phyloP scores from a whole-genome alignment of 2,797 vertebrate genomes.

The Periophthalmus magnuspinnatus region DNA sequence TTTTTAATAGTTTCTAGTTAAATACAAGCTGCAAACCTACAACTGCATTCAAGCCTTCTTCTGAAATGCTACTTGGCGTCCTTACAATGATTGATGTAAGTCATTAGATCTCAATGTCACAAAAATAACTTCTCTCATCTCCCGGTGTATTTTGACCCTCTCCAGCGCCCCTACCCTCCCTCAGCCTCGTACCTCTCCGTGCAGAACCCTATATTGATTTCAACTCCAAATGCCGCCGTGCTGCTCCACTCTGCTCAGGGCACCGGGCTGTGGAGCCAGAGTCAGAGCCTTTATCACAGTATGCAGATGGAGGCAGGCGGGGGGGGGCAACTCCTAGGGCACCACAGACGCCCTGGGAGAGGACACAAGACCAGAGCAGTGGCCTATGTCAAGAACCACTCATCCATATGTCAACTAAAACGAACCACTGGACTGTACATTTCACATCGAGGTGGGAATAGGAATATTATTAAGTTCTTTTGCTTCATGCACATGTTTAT shows the following conservation, averaged over 20 bases:
- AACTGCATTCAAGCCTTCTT: neutral
- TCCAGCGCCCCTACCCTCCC: neutral
- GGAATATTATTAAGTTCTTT: no score
- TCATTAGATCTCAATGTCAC: neutral
- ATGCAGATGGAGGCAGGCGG: conserved; percentile 52
- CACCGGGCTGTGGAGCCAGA: conserved; percentile 37
- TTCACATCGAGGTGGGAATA: no score
- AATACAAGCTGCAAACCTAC: neutral
- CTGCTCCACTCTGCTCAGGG: conserved; percentile 42
- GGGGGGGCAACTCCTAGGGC: conserved; percentile 33
- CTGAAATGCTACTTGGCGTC: neutral
- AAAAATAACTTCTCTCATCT: conserved; percentile 18
- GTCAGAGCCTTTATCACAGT: conserved; percentile 69
- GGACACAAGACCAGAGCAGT: conserved; percentile 38
- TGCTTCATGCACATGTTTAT: no score
- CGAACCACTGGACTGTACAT: neutral
- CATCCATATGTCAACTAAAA: conserved; percentile 14
- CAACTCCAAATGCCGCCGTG: conserved; percentile 45
- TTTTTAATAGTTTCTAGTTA: no score
- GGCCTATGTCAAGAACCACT: conserved; percentile 26
- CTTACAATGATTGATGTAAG: neutral
- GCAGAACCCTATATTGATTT: conserved; percentile 56
- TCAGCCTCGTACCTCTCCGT: conserved; percentile 2
- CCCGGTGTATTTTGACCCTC: conserved; percentile 22
- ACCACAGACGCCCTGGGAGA: conserved; percentile 22